Evolutionary conservation across 1,140 invertebrate genomes (phyloP), one percentile per base, ranked within the genome.

Genomic region (Drosophila nigrodunni): DNA sequence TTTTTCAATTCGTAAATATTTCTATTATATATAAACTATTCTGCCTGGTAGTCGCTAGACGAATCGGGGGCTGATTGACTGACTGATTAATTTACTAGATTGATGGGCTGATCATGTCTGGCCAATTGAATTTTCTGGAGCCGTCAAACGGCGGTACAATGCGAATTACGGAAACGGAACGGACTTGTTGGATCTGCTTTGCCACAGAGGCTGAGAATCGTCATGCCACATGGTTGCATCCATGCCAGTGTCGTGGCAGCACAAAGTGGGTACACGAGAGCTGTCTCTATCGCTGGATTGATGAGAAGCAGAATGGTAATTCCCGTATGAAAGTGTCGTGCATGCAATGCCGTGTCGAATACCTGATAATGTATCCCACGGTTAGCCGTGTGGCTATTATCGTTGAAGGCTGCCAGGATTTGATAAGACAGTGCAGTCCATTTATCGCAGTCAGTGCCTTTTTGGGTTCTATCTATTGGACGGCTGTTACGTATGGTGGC

Each of bases 171-270:
- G 76, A 62, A 4, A 13, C 9, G 52, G 62, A 65, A 11, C 91
- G 95, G 74, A 95, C 95, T 74, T 99, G 98, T 93, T 99, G 98
- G 98, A 98, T 99, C 18, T 99, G 98, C 93, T 99, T 98, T 94
- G 98, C 97, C 21, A 97, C 96, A 6, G 98, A 98, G 78, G 97
- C 97, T 72, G 98, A 99, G 92, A 98, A 99, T 87, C 94, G 93
- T 11, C 94, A 95, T 11, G 97, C 97, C 50, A 94, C 95, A 2
- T 99, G 98, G 98, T 97, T 99, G n/a, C 96, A 97, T 90, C 98
- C 98, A 2, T 99, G 98, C 93, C 96, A 96, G 78, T 99, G 98
- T 93, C 94, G 96, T 80, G 98, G 98, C 50, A 97, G 98, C 18
- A 97, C 97, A 13, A 98, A 97, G 94, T 99, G 98, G 98, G 95